Base-by-base conservation (phyloP, 2,888 invertebrate species). In the Ectropis crepuscularia region DNA sequence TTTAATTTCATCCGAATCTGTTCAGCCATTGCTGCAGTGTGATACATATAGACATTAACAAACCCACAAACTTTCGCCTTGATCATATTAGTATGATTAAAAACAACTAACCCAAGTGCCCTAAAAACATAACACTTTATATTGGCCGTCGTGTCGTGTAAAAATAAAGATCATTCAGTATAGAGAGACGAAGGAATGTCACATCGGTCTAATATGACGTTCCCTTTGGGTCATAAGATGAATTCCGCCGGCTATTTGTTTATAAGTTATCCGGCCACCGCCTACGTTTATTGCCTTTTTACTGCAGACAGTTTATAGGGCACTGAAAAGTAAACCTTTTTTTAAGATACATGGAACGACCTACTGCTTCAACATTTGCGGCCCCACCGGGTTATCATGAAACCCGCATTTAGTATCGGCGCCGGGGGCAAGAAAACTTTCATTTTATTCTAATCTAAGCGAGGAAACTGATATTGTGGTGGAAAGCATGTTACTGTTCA, bases 171-270 rank as follows among this genome's bases (percentile, higher is more conserved):
- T 28, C 16, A 28, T 28, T 41, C 28, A 38, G 36, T 42, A 42
- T 37, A 11, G 43, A 37, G 43, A 37, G 11, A 54, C 28, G 37
- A 6, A 11, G 45, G 46, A 54, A 54, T 50, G 45, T 61, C 55
- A 50, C 10, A 49, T 37, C 11, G 37, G 45, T 38, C 49, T 50
- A 54, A 45, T 54, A 54, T 45, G 54, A 54, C 45, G 45, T 46
- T 38, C 46, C n/a, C 6, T 38, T 46, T 41, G 46, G 39, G 46
- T 55, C 47, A 47, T 55, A 55, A 38, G 46, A 47, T 41, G 46
- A 55, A 55, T 55, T 47, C 55, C 47, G 38, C 41, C 39, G 39
- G n/a, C 55, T 55, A 55, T 55, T 55, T 55, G 55, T 47, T 16
- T 55, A 46, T 47, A 39, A 47, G 55, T 39, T 38, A 55, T 47